Percentiles rank a stretch among this genome's conserved stretches.
Evolutionary conservation across 2,113 vertebrate species (phyloP).

Genomic region (Macaca nemestrina): DNA sequence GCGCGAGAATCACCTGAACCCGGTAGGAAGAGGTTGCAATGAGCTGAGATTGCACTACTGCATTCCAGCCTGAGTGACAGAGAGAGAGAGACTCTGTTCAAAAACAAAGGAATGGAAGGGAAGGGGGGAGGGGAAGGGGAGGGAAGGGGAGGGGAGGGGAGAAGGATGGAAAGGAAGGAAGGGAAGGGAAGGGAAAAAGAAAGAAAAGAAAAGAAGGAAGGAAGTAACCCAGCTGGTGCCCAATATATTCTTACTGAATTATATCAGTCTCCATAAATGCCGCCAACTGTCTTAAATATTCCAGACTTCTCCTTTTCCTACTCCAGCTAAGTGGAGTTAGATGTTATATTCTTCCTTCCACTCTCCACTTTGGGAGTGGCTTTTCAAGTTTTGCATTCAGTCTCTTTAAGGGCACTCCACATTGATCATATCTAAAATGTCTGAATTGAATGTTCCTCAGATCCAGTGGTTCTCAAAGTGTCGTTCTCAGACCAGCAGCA

Average conservation of each 20-base stretch:
- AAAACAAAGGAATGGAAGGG: too few species aligned
- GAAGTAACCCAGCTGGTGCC: too few species aligned
- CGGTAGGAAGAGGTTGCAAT: too few species aligned
- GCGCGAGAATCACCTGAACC: too few species aligned
- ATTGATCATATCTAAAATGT: neutral
- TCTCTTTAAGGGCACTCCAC: neutral
- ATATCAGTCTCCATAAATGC: neutral
- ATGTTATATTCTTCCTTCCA: neutral
- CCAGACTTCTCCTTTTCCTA: neutral
- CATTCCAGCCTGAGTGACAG: too few species aligned
- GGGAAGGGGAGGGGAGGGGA: accelerated
- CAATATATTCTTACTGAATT: neutral
- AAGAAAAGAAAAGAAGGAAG: too few species aligned
- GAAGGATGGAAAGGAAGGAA: too few species aligned
- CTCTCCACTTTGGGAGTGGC: neutral
- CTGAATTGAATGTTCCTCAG: neutral
- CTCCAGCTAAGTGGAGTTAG: neutral
- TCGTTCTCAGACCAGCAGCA: neutral
- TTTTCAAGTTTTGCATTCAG: neutral
- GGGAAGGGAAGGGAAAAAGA: too few species aligned
- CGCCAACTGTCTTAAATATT: neutral
- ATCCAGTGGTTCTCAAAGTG: neutral
- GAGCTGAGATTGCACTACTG: too few species aligned
- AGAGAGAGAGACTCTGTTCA: too few species aligned
- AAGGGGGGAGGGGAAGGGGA: too few species aligned